These are phyloP conservation scores for Spizaetus ornatus DNA, from an alignment of 2,113 vertebrate species.

Conservation along the genomic window DNA sequence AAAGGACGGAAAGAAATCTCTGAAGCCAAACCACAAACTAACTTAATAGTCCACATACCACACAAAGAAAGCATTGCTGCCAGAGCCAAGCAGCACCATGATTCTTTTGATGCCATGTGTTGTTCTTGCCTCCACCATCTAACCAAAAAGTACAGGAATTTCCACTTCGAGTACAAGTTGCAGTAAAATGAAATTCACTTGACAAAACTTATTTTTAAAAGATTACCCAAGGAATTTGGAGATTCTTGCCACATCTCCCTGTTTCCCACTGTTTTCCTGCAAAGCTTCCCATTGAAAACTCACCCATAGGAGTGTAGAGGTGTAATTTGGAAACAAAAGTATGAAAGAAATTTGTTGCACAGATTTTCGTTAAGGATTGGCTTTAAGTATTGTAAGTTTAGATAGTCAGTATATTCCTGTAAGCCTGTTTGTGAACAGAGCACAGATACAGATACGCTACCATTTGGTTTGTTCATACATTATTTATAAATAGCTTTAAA, in stretches of 20 bases:
- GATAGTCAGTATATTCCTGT: background rate
- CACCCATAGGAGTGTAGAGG: rapidly evolving
- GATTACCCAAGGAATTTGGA: background rate
- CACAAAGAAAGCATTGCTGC: background rate
- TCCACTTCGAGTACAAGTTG: background rate
- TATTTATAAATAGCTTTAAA: conserved; percentile 5
- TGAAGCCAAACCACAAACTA: background rate
- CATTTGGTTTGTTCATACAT: background rate
- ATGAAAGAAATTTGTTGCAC: background rate
- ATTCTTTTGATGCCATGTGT: background rate
- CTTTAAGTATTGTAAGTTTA: background rate
- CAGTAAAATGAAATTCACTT: background rate
- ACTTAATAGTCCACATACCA: background rate
- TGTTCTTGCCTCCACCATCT: background rate
- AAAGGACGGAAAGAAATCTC: background rate
- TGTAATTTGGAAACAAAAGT: background rate
- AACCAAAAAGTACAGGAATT: background rate
- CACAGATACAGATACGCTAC: background rate
- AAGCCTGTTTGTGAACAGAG: background rate
- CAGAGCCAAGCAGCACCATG: background rate
- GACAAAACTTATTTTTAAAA: background rate
- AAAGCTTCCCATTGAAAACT: background rate
- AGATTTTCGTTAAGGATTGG: background rate
- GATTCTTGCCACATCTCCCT: background rate
- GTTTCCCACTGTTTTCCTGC: background rate